Evolutionary conservation across 1,140 invertebrate species (phyloP), one percentile per base, ranked within the genome.

Genomic region (Papilio polytes): DNA sequence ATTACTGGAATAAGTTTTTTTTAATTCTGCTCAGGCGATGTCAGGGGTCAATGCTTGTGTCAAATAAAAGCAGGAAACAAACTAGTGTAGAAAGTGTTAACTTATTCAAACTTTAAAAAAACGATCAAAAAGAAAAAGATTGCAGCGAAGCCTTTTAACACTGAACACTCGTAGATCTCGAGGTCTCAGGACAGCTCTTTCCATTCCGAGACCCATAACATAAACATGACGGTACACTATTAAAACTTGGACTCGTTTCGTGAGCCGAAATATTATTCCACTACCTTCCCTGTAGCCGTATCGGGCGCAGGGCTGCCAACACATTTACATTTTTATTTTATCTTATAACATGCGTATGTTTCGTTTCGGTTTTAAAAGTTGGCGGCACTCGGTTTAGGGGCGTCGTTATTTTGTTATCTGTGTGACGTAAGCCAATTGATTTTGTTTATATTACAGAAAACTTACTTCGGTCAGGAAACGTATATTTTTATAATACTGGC

Each of bases 241-340:
- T 94, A 94, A 94, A 94, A 94, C 87, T 94, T 94, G 90, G 91
- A 92, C 88, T 94, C 93, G 92, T 94, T 94, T 88, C 89, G 92
- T 94, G 88, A 94, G 91, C 92, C 92, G 90, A 94, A 94, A 94
- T 94, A 94, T 93, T 94, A 94, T 93, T 92, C 91, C 90, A 86
- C 86, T 88, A 92, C 91, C 93, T 92, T 92, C 86, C 86, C 83
- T 92, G 88, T 92, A 91, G 91, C 92, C 83, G 85, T 83, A 88
- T 88, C 87, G 84, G 86, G 80, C 80, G 72, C 84, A 94, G 93
- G 92, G 92, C 81, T 94, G 90, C 86, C 92, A 89, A 87, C 85
- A 80, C 85, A 91, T 91, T 92, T 91, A 85, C 90, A 91, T 92
- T 92, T 91, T 91, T 92, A 90, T 92, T 87, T 91, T 91, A 90